These are phyloP conservation scores for Platerodrilus igneus DNA, from an alignment of 2,888 invertebrate species.

Conservation along the genomic window DNA sequence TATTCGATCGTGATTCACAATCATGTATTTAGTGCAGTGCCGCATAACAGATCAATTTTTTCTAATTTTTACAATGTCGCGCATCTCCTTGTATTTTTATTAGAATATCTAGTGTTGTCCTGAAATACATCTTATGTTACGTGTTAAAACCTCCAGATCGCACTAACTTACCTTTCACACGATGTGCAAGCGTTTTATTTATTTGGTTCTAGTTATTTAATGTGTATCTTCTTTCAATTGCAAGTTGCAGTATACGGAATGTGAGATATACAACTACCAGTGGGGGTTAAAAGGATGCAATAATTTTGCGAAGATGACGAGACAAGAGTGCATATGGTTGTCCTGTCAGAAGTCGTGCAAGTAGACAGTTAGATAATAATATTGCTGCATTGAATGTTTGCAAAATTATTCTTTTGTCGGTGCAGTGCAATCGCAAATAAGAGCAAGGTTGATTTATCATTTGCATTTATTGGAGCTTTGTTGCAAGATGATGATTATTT, in stretches of 20 bases:
- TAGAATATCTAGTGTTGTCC: slow-evolving; percentile 31
- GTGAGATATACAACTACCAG: slow-evolving; percentile 22
- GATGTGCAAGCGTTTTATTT: slow-evolving; percentile 43
- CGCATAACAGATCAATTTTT: slow-evolving; percentile 41
- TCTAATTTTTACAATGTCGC: slow-evolving; percentile 28
- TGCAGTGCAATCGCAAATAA: slow-evolving; percentile 24
- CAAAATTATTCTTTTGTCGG: slow-evolving; percentile 29
- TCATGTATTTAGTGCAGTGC: slow-evolving; percentile 44
- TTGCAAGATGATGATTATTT: too few relatives aligned
- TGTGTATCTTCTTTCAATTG: slow-evolving; percentile 41
- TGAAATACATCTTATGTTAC: slow-evolving; percentile 15
- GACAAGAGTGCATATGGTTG: too few relatives aligned
- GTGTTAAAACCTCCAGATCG: slow-evolving; percentile 11
- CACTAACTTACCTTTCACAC: slow-evolving; percentile 37
- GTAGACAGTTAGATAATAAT: slow-evolving; percentile 16
- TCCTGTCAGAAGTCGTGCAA: slow-evolving; percentile 33
- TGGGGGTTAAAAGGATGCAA: slow-evolving; percentile 23
- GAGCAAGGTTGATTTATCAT: slow-evolving; percentile 32
- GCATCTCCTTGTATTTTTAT: slow-evolving; percentile 37
- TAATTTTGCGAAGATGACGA: too few relatives aligned
- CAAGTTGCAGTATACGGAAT: slow-evolving; percentile 38
- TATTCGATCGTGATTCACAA: slow-evolving; percentile 46
- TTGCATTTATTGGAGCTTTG: too few relatives aligned
- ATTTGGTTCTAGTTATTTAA: slow-evolving; percentile 38
- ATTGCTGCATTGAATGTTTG: slow-evolving; percentile 32